Percentiles rank a stretch among this genome's conserved stretches.
phyloP scores from a whole-genome alignment of 2,113 vertebrate species.

The Setophaga petechia region DNA sequence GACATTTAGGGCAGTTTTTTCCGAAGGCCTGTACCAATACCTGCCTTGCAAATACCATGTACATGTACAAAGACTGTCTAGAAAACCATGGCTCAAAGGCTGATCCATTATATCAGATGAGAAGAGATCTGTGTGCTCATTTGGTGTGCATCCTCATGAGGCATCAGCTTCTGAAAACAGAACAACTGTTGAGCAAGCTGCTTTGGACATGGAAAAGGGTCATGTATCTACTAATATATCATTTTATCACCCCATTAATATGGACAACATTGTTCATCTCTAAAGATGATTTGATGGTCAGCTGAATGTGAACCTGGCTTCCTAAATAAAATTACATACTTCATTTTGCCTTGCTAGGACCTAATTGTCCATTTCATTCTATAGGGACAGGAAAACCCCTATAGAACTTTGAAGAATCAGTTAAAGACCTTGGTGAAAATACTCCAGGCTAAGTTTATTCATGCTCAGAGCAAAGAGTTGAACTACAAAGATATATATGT shows the following conservation, averaged over 20 bases:
- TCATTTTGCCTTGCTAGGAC: not conserved
- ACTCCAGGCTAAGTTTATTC: not conserved
- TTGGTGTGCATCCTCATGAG: not conserved
- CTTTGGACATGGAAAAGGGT: not conserved
- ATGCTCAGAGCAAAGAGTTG: rapidly evolving
- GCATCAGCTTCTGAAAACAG: not conserved
- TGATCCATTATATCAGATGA: not conserved
- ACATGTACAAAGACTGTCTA: not conserved
- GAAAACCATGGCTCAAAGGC: not conserved
- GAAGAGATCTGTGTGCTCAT: not conserved
- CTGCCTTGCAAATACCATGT: rapidly evolving
- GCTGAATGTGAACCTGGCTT: not conserved
- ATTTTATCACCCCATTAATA: not conserved
- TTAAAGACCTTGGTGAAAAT: not conserved
- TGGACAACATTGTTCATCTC: not conserved
- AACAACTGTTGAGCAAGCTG: not conserved
- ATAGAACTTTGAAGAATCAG: not conserved
- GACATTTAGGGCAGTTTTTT: not conserved
- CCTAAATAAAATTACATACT: not conserved
- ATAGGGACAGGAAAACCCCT: not conserved
- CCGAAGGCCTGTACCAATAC: not conserved
- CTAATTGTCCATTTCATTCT: not conserved
- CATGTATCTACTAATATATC: not conserved
- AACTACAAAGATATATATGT: not conserved
- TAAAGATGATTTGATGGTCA: not conserved